These are phyloP conservation scores for Digitonthophagus gazella DNA, from an alignment of 2,888 invertebrate species.

Conservation along the genomic window DNA sequence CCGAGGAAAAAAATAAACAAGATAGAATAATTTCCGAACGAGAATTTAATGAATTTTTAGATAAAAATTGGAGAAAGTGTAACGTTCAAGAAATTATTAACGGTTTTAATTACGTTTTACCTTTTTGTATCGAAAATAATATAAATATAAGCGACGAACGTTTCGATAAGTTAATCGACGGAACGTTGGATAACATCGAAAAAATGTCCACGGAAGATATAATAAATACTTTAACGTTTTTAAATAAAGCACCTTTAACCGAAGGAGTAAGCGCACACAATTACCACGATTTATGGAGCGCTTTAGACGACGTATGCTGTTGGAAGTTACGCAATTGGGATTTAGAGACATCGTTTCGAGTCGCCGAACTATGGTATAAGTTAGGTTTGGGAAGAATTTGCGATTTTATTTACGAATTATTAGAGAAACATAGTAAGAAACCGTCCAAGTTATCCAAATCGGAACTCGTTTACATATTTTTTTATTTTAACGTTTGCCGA, in stretches of 20 bases:
- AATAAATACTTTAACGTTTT: constrained; percentile 53
- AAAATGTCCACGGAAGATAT: constrained; percentile 60
- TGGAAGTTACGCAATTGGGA: constrained; percentile 54
- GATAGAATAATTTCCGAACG: constrained; percentile 15
- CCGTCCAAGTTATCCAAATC: constrained; percentile 58
- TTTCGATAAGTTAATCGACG: constrained; percentile 48
- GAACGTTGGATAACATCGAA: constrained; percentile 54
- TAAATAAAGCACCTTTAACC: constrained; percentile 57
- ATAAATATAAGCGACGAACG: constrained; percentile 42
- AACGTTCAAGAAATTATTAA: constrained; percentile 40
- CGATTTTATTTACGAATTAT: constrained; percentile 56
- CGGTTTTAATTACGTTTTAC: constrained; percentile 39
- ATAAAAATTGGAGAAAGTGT: constrained; percentile 39
- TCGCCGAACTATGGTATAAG: constrained; percentile 65
- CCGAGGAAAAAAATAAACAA: background rate
- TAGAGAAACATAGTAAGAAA: constrained; percentile 59
- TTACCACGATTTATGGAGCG: constrained; percentile 64
- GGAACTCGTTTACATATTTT: constrained; percentile 67
- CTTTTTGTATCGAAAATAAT: constrained; percentile 40
- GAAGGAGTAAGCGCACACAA: constrained; percentile 57
- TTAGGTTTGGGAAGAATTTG: constrained; percentile 55
- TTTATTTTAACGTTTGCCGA: constrained; percentile 63
- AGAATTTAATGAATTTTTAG: constrained; percentile 35
- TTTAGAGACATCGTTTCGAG: constrained; percentile 56
- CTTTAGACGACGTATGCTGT: constrained; percentile 65